A percentile compares a stretch with the other conserved stretches of the same genome.
Evolutionary conservation across 1,140 invertebrate genomes (phyloP).

Genomic region (Zaprionus lachaisei): DNA sequence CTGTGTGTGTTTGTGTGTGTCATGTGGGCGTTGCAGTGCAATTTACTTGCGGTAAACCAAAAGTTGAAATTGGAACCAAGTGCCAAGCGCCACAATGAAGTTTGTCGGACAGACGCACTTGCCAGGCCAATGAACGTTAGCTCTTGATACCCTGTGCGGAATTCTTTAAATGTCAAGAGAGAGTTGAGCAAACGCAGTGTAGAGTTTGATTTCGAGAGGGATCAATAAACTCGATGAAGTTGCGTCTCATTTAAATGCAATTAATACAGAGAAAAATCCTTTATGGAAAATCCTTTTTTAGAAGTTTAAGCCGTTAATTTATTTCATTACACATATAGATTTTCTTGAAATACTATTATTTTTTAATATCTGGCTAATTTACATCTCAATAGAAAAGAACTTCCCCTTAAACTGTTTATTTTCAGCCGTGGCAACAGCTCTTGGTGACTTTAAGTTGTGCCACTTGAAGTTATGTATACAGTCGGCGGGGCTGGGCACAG

Average conservation of each 20-base stretch:
- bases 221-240: no score
- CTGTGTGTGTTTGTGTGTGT: slow-evolving; percentile 28
- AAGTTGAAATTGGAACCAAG: slow-evolving; percentile 45
- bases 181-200: no score
- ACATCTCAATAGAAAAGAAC: no score
- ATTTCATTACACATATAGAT: no score
- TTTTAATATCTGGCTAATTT: no score
- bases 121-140: not conserved
- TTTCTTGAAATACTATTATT: no score
- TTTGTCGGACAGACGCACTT: slow-evolving; percentile 60
- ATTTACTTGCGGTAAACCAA: slow-evolving; percentile 75
- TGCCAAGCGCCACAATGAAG: slow-evolving; percentile 66
- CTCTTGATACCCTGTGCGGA: not conserved
- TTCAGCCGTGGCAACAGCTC: not conserved
- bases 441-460: slow-evolving; percentile 57
- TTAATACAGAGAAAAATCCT: no score
- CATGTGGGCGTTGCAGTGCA: slow-evolving; percentile 68
- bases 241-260: no score
- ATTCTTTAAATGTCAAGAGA: not conserved
- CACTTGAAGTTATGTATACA: slow-evolving; percentile 78
- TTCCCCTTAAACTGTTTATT: no score
- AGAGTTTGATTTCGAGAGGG: no score
- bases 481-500: slow-evolving; percentile 69
- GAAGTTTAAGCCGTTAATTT: no score
- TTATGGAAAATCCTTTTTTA: no score